These are phyloP conservation scores for Rhimphoctona megacephalus DNA, from an alignment of 2,888 invertebrate species.

Conservation along the genomic window DNA sequence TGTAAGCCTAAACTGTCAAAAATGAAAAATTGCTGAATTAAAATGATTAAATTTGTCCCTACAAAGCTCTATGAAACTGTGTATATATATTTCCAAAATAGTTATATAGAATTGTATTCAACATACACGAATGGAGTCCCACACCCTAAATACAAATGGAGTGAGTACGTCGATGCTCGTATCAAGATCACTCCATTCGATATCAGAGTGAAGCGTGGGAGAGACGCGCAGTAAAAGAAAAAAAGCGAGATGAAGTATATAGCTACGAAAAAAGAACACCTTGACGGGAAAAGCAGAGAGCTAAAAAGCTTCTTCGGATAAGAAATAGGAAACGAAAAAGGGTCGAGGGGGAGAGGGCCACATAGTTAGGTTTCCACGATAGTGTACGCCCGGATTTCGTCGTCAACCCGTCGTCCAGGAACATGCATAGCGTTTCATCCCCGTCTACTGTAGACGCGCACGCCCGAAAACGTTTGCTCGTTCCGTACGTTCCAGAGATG, in stretches of 20 bases:
- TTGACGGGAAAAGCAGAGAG: not conserved
- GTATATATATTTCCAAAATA: no score
- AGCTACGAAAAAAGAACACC: not conserved
- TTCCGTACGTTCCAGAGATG: constrained; percentile 65
- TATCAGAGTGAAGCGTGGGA: constrained; percentile 27
- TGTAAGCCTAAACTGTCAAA: no score
- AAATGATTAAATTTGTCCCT: no score
- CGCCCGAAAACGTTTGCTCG: constrained; percentile 61
- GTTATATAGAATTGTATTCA: not conserved
- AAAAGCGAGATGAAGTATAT: constrained; percentile 1
- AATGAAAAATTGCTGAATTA: no score
- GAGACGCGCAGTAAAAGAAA: constrained; percentile 10
- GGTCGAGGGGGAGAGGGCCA: not conserved
- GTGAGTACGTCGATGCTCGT: constrained; percentile 52
- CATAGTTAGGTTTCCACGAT: constrained; percentile 55
- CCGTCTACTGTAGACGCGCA: constrained; percentile 45
- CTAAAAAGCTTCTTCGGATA: constrained; percentile 58
- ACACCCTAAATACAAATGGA: constrained; percentile 34
- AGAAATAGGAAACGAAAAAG: constrained; percentile 39
- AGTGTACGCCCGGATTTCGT: constrained; percentile 57
- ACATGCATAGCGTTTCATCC: constrained; percentile 23
- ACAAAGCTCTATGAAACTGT: no score
- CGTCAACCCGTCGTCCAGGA: constrained; percentile 50
- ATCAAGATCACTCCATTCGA: constrained; percentile 52
- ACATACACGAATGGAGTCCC: constrained; percentile 1